Evolutionary conservation across 2,797 vertebrate species (phyloP).

Genomic region (Smutsia temminckii): DNA sequence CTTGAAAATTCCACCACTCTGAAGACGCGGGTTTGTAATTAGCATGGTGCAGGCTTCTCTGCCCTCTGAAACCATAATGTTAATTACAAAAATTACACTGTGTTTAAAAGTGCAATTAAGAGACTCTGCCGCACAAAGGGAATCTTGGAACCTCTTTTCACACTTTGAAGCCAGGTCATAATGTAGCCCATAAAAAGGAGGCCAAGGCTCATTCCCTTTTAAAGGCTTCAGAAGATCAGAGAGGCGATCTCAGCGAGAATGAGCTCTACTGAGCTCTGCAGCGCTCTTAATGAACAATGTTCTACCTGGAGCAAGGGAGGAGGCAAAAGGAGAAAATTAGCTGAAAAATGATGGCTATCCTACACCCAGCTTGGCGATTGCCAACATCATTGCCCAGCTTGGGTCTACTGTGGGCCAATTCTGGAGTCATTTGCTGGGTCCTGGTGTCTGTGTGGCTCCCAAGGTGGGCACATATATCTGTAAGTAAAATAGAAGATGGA

Average conservation of each 20-base stretch:
- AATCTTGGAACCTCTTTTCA: slow-evolving; percentile 86
- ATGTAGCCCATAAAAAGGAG: slow-evolving; percentile 84
- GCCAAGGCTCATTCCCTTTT: slow-evolving; percentile 81
- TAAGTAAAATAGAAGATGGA: slow-evolving; percentile 5
- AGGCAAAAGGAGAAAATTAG: slow-evolving; percentile 65
- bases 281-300: slow-evolving; percentile 80
- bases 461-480: neutral
- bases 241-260: slow-evolving; percentile 79
- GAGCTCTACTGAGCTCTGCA: slow-evolving; percentile 78
- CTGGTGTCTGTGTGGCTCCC: slow-evolving; percentile 62
- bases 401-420: slow-evolving; percentile 51
- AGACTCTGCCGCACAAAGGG: slow-evolving; percentile 86
- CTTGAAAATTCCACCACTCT: slow-evolving; percentile 83
- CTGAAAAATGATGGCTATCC: slow-evolving; percentile 73
- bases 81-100: slow-evolving; percentile 91
- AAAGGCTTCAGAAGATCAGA: slow-evolving; percentile 84
- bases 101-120: slow-evolving; percentile 91
- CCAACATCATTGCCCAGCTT: slow-evolving; percentile 55
- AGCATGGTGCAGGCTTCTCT: slow-evolving; percentile 87
- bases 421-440: slow-evolving; percentile 44
- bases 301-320: slow-evolving; percentile 77
- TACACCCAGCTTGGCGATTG: slow-evolving; percentile 46
- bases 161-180: slow-evolving; percentile 89
- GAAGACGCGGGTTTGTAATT: slow-evolving; percentile 86
- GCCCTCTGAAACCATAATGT: slow-evolving; percentile 90